Base-by-base conservation (phyloP, 2,113 vertebrate genomes). In the Oryzias woworae region DNA sequence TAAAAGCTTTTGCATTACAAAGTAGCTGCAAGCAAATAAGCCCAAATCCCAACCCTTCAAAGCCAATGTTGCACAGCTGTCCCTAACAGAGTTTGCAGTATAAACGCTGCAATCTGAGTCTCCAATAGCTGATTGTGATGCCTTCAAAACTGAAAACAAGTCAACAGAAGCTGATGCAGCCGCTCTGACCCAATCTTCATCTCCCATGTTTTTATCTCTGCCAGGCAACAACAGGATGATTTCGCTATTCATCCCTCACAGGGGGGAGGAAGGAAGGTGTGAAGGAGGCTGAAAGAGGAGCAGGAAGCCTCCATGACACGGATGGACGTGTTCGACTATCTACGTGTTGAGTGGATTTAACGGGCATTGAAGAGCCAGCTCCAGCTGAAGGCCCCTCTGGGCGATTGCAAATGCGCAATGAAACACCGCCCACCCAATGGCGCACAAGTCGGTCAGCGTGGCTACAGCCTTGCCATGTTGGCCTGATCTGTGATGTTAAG, bases 341-440 rank as follows among this genome's bases (percentile, higher is more conserved):
- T 12, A 10, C 36, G 36, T 1, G 36, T 36, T 36, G 36, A 36
- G 36, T 12, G 36, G 36, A 36, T 36, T 28, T 28, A 28, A 28
- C 26, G 26, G 26, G 26, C 26, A 28, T 28, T 59, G 63, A 60
- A 56, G 8, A 67, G 51, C 55, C 59, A 53, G 26, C 63, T 71
- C 66, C 76, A 58, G 46, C 59, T 44, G 16, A 70, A 56, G 58
- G 71, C 76, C 81, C 83, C 76, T 54, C 63, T 62, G 58, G 76
- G 59, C 77, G 71, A 80, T 56, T 46, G 13, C 83, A 75, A 82
- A 82, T 87, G 80, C 85, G 74, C 81, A 84, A 69, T 71, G 76
- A 77, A 87, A 84, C 86, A 86, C 79, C 85, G 80, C 86, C 85
- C 86, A 88, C 64, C 73, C 73, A 68, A 86, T 84, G 79, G 82